phyloP scores from a whole-genome alignment of 2,113 vertebrate species.

The Galeopterus variegatus region DNA sequence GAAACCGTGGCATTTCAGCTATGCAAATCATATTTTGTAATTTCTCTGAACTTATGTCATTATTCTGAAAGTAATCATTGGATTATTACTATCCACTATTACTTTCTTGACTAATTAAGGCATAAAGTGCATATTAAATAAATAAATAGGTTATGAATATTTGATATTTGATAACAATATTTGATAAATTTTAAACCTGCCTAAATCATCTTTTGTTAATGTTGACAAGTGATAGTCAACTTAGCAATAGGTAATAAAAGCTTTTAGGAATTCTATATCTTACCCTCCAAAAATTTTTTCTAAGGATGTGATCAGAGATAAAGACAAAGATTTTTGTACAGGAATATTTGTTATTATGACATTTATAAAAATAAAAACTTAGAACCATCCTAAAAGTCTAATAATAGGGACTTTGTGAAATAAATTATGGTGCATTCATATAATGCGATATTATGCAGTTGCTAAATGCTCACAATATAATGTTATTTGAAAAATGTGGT shows the following conservation, averaged over 20 bases:
- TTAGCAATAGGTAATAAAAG: not conserved
- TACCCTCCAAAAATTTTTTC: slow-evolving; percentile 11
- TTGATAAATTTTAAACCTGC: too few species aligned
- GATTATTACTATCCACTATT: not conserved
- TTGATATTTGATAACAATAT: not conserved
- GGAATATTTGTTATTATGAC: not conserved
- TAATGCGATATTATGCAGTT: not conserved
- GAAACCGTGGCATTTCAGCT: not conserved
- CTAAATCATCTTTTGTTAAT: too few species aligned
- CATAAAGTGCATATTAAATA: not conserved
- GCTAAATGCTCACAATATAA: not conserved
- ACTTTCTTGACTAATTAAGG: slow-evolving; percentile 29
- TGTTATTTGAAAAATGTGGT: slow-evolving; percentile 22
- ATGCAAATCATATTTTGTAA: not conserved
- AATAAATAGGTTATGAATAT: not conserved
- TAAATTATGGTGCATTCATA: not conserved
- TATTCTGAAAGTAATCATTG: slow-evolving; percentile 4
- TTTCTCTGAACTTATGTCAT: not conserved
- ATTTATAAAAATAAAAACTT: slow-evolving; percentile 50
- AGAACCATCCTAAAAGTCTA: not conserved
- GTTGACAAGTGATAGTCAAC: not conserved
- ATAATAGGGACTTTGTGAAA: not conserved
- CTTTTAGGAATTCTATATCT: not conserved
- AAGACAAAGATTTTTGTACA: not conserved
- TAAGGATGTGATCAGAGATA: not conserved